Evolutionary conservation across 1,140 invertebrate species (phyloP).

Genomic region (Drosophila neocordata): DNA sequence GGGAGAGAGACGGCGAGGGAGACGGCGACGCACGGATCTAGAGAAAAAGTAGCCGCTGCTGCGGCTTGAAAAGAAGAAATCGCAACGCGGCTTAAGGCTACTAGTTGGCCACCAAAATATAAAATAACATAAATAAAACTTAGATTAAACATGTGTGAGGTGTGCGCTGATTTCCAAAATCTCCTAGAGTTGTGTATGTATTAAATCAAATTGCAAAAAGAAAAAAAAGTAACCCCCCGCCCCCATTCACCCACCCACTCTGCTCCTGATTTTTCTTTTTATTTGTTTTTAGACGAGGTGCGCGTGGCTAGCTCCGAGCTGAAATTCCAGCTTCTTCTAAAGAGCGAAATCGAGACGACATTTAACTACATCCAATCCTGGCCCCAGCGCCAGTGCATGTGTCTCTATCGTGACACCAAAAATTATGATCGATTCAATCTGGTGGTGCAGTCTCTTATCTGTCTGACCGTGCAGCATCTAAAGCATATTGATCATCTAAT

Average conservation of each 20-base stretch:
- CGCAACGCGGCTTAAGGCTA: conserved; percentile 20
- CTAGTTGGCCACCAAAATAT: conserved; percentile 5
- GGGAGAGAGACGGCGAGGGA: conserved; percentile 27
- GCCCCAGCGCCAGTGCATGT: conserved; percentile 94
- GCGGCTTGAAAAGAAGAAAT: conserved; percentile 16
- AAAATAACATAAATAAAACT: conserved; percentile 13
- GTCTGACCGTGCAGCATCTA: conserved; percentile 88
- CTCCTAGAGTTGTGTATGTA: conserved; percentile 74
- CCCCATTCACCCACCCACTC: neutral
- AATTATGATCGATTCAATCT: conserved; percentile 95
- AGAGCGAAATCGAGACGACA: conserved; percentile 87
- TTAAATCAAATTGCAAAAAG: conserved; percentile 36
- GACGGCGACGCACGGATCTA: conserved; percentile 30
- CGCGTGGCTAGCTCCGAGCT: conserved; percentile 85
- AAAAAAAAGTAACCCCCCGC: conserved; percentile 22
- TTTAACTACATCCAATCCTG: conserved; percentile 88
- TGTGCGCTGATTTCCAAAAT: conserved; percentile 74
- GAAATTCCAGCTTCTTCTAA: conserved; percentile 85
- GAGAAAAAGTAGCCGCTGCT: conserved; percentile 21
- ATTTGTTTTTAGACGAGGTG: conserved; percentile 84
- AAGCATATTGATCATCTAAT: conserved; percentile 87
- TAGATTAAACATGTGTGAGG: conserved; percentile 61
- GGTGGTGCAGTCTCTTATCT: conserved; percentile 92
- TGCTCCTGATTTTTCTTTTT: conserved; percentile 14
- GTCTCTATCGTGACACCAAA: conserved; percentile 94